These are phyloP conservation scores for Pontoporia blainvillei DNA, from an alignment of 2,113 vertebrate species.

Conservation along the genomic window DNA sequence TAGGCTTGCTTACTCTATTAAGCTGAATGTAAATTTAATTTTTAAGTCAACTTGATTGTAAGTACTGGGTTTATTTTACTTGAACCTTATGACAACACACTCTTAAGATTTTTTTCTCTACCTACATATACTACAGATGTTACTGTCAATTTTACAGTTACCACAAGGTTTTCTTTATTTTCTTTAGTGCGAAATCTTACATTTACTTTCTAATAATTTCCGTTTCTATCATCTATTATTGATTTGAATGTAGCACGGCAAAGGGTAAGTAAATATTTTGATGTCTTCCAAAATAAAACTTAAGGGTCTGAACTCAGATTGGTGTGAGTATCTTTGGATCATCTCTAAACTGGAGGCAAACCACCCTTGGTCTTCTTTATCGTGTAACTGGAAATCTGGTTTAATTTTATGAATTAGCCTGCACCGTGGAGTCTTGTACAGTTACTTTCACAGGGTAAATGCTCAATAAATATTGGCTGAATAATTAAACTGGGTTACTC, in stretches of 20 bases:
- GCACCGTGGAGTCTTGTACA: not conserved
- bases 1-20: not conserved
- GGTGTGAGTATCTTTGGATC: not conserved
- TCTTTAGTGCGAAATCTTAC: not conserved
- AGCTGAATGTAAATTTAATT: not conserved
- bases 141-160: not conserved
- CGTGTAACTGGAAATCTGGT: not conserved
- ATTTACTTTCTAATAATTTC: not conserved
- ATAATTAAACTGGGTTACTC: not conserved
- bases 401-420: not conserved
- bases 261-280: not conserved
- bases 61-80: not conserved
- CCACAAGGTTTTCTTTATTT: not conserved
- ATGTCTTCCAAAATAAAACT: not conserved
- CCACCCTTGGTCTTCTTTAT: not conserved
- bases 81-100: not conserved
- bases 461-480: not conserved
- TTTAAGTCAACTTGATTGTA: conserved; percentile 6
- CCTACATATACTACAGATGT: not conserved
- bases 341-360: not conserved
- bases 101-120: not conserved
- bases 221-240: not conserved
- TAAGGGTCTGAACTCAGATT: not conserved
- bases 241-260: not conserved
- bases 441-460: not conserved